Percentiles rank a stretch among this genome's conserved stretches.
phyloP scores from a whole-genome alignment of 1,140 invertebrate species.

The Drosophila nikananu region DNA sequence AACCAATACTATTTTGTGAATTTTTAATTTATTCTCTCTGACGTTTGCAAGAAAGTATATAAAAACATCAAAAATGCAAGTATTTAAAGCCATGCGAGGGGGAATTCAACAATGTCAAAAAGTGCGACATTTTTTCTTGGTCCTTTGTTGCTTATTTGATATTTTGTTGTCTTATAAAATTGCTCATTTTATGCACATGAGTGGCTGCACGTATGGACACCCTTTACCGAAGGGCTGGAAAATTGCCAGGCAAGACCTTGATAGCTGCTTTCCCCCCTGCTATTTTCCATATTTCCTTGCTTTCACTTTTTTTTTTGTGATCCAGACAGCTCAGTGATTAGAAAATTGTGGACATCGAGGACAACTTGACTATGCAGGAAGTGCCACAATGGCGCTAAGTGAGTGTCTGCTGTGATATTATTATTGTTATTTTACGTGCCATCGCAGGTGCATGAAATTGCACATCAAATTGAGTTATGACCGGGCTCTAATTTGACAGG shows the following conservation, averaged over 20 bases:
- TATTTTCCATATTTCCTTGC: conserved; percentile 22
- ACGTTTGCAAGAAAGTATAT: not conserved
- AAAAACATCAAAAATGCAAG: not conserved
- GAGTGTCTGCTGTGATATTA: conserved; percentile 15
- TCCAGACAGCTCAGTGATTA: conserved; percentile 64
- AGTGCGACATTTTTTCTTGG: conserved; percentile 7
- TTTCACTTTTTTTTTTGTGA: conserved; percentile 27
- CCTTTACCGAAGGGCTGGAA: conserved; percentile 15
- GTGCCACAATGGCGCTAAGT: conserved; percentile 60
- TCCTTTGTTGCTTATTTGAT: conserved; percentile 37
- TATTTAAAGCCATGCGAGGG: not conserved
- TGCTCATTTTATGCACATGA: conserved; percentile 70
- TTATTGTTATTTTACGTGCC: conserved; percentile 59
- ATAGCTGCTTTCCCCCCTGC: conserved; percentile 33
- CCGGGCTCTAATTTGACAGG: conserved; percentile 46
- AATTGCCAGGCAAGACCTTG: conserved; percentile 26
- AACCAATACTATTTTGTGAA: not conserved
- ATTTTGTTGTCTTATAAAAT: conserved; percentile 64
- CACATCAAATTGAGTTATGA: conserved; percentile 80
- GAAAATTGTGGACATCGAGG: conserved; percentile 54
- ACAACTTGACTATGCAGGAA: conserved; percentile 58
- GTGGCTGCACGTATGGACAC: conserved; percentile 52
- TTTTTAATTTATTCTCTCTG: not conserved
- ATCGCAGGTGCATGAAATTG: conserved; percentile 80
- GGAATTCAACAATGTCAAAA: conserved; percentile 3